A percentile compares a stretch with the other conserved stretches of the same genome.
Conservation (phyloP, 1,140 invertebrate species). For the Drosophila ficusphila region DNA sequence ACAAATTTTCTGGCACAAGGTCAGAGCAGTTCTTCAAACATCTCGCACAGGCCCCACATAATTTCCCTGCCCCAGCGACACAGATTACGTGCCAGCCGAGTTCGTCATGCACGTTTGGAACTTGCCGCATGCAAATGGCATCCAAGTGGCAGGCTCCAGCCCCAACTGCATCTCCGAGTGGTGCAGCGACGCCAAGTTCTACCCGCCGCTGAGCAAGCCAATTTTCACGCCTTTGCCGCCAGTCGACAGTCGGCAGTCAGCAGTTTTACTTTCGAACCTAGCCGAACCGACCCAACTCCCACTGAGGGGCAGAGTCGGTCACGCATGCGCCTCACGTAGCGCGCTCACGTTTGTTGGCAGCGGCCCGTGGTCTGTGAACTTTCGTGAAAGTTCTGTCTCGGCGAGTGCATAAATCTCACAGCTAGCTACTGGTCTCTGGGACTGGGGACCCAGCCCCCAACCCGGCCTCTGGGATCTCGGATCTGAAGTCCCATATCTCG, state of each 20-base stretch:
- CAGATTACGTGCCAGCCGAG: constrained; percentile 64
- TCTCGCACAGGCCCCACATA: constrained; percentile 23
- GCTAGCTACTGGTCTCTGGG: constrained; percentile 1
- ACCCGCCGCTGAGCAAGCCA: constrained; percentile 2
- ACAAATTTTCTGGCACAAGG: constrained; percentile 65
- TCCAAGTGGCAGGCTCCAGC: constrained; percentile 6
- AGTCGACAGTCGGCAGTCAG: constrained; percentile 32
- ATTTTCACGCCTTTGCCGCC: constrained; percentile 49
- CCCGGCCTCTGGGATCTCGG: neutral
- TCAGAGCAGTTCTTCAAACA: constrained; percentile 62
- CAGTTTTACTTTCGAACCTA: constrained; percentile 67
- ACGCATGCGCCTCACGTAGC: constrained; percentile 74
- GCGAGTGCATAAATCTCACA: constrained; percentile 64
- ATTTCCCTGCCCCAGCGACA: constrained; percentile 51
- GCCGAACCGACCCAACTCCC: constrained; percentile 14
- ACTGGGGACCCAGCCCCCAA: too few species aligned
- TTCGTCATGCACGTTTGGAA: constrained; percentile 58
- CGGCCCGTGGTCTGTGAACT: constrained; percentile 58
- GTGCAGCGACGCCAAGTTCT: constrained; percentile 20
- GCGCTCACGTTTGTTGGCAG: constrained; percentile 11
- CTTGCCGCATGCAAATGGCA: constrained; percentile 55
- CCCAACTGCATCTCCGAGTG: constrained; percentile 14
- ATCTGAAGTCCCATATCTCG: neutral
- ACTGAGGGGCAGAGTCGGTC: constrained; percentile 3
- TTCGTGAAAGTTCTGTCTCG: constrained; percentile 72